Evolutionary conservation across 2,797 vertebrate species (phyloP).

Genomic region (Typhlichthys eigenmanni): DNA sequence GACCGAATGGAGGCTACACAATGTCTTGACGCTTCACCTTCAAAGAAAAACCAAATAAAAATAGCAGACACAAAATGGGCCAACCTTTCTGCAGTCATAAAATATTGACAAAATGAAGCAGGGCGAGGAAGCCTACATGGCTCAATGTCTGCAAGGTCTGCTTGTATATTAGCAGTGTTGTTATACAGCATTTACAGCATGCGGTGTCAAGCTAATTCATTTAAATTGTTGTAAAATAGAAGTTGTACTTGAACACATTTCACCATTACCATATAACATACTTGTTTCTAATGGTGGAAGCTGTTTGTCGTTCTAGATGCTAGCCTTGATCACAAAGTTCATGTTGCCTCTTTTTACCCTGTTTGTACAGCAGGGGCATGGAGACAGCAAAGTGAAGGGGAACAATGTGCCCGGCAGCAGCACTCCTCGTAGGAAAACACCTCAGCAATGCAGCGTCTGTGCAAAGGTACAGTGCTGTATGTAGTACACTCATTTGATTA

Average conservation of each 20-base stretch:
- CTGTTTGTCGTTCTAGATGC: conserved; percentile 10
- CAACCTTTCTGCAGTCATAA: conserved; percentile 19
- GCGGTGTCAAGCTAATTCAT: too few species aligned
- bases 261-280: background rate
- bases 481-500: background rate
- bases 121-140: conserved; percentile 22
- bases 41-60: conserved; percentile 10
- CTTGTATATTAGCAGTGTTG: conserved; percentile 7
- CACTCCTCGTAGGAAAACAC: conserved; percentile 65
- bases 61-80: conserved; percentile 10
- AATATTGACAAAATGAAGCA: conserved; percentile 18
- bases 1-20: conserved; percentile 23
- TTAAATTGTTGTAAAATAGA: too few species aligned
- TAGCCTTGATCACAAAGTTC: conserved; percentile 24
- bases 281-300: background rate
- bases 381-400: conserved; percentile 71
- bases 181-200: too few species aligned
- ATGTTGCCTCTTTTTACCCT: conserved; percentile 18
- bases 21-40: conserved; percentile 27
- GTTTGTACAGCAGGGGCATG: conserved; percentile 53
- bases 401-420: conserved; percentile 65
- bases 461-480: conserved; percentile 70
- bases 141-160: conserved; percentile 7
- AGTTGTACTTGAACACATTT: too few species aligned
- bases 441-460: conserved; percentile 73